Conservation (phyloP, 2,113 vertebrate genomes). For the Australoheros scitulus region DNA sequence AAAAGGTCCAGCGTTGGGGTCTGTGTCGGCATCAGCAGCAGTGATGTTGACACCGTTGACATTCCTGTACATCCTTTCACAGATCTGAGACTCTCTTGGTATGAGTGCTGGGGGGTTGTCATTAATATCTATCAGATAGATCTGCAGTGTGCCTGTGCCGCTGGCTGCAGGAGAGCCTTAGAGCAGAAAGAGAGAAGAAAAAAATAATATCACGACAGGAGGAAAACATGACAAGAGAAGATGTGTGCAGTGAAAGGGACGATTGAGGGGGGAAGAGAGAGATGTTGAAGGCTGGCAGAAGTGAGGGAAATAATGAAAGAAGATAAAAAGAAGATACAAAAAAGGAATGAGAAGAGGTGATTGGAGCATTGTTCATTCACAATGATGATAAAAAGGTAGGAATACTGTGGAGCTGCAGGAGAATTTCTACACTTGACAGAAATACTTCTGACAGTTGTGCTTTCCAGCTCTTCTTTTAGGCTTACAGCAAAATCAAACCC, state of each 20-base stretch:
- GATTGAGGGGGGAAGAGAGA: constrained; percentile 11
- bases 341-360: constrained; percentile 14
- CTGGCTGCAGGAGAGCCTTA: constrained; percentile 90
- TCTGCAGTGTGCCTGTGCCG: constrained; percentile 93
- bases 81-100: constrained; percentile 94
- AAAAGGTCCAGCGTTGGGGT: constrained; percentile 94
- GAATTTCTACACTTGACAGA: constrained; percentile 47
- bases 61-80: constrained; percentile 84
- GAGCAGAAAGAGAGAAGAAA: constrained; percentile 12
- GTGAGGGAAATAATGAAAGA: constrained; percentile 42
- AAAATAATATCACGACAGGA: constrained; percentile 35
- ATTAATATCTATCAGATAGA: constrained; percentile 96
- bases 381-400: constrained; percentile 19
- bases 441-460: constrained; percentile 66
- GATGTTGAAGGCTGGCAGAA: constrained; percentile 26
- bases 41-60: constrained; percentile 93
- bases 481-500: constrained; percentile 60
- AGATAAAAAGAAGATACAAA: constrained; percentile 11
- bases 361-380: constrained; percentile 42
- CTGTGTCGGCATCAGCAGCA: constrained; percentile 88
- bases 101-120: constrained; percentile 93
- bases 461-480: constrained; percentile 45
- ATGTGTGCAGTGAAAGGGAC: constrained; percentile 36
- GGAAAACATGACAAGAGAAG: constrained; percentile 46
- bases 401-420: constrained; percentile 23